Conservation (phyloP, 2,888 invertebrate species). For the Rhingia campestris region DNA sequence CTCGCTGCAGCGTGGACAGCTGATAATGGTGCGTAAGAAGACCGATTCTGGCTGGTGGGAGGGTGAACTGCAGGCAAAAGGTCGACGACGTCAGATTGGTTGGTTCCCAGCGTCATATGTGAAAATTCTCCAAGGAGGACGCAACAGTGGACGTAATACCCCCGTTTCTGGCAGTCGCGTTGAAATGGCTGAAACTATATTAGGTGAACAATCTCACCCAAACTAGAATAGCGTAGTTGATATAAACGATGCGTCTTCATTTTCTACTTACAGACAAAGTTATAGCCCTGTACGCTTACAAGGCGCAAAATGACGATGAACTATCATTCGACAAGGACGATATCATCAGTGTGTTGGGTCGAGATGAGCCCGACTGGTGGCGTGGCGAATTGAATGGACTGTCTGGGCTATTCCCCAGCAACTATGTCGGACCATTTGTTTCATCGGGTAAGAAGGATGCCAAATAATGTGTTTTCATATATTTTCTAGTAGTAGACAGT, state of each 20-base stretch:
- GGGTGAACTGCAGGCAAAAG: constrained; percentile 96
- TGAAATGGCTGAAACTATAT: constrained; percentile 84
- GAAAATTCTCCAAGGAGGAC: constrained; percentile 89
- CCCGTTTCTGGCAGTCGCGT: constrained; percentile 88
- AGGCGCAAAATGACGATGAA: constrained; percentile 97
- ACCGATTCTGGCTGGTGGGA: constrained; percentile 99
- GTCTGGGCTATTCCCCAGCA: constrained; percentile 96
- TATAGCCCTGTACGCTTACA: constrained; percentile 95
- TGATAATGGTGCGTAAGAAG: constrained; percentile 98
- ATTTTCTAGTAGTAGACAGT: constrained; percentile 20
- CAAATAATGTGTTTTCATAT: constrained; percentile 75
- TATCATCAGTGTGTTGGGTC: constrained; percentile 93
- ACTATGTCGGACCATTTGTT: constrained; percentile 92
- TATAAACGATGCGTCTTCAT: not conserved
- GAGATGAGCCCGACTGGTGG: constrained; percentile 99
- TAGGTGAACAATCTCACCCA: constrained; percentile 77
- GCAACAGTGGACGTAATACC: constrained; percentile 88
- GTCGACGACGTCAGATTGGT: constrained; percentile 95
- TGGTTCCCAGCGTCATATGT: constrained; percentile 99
- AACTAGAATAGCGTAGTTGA: not conserved
- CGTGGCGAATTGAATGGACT: constrained; percentile 95
- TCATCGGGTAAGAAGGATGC: constrained; percentile 83
- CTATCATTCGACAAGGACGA: constrained; percentile 95
- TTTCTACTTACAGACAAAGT: constrained; percentile 88
- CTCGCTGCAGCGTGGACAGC: constrained; percentile 93